Percentiles rank a stretch among this genome's conserved stretches.
These are phyloP conservation scores for Pseudomyrmex pallidus DNA, from an alignment of 1,140 invertebrate genomes.

Conservation along the genomic window DNA sequence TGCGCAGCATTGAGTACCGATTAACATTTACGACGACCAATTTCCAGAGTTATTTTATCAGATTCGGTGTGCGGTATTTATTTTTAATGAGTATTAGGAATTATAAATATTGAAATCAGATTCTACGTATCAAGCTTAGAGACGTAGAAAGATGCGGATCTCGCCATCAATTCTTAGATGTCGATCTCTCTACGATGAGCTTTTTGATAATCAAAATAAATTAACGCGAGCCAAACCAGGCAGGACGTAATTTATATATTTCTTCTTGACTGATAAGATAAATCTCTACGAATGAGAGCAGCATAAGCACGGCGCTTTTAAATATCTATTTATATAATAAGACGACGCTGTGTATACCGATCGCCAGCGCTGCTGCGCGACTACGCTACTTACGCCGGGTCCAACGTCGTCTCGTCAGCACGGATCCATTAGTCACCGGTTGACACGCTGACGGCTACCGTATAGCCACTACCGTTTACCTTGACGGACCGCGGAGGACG, in stretches of 20 bases:
- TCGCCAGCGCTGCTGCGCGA: slow-evolving; percentile 55
- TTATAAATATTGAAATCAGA: slow-evolving; percentile 15
- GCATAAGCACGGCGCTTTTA: slow-evolving; percentile 64
- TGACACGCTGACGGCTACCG: slow-evolving; percentile 81
- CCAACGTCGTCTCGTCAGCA: slow-evolving; percentile 78
- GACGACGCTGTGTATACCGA: slow-evolving; percentile 63
- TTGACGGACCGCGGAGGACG: slow-evolving; percentile 71
- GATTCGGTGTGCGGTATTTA: background rate
- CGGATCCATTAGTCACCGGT: slow-evolving; percentile 82
- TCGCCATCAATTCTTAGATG: background rate
- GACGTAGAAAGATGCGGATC: background rate
- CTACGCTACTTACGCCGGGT: slow-evolving; percentile 64
- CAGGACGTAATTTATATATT: slow-evolving; percentile 73
- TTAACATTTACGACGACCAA: background rate
- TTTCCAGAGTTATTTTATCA: slow-evolving; percentile 22
- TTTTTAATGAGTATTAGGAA: slow-evolving; percentile 10
- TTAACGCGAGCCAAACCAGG: slow-evolving; percentile 45
- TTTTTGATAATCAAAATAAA: slow-evolving; percentile 31
- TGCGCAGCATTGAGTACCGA: background rate
- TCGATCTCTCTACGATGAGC: background rate
- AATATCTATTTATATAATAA: slow-evolving; percentile 81
- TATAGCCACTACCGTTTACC: slow-evolving; percentile 68
- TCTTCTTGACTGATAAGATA: slow-evolving; percentile 73
- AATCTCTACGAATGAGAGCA: slow-evolving; percentile 66
- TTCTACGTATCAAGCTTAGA: background rate